Evolutionary conservation across 2,888 invertebrate genomes (phyloP), one percentile per base, ranked within the genome.

Genomic region (Plagodis pulveraria): DNA sequence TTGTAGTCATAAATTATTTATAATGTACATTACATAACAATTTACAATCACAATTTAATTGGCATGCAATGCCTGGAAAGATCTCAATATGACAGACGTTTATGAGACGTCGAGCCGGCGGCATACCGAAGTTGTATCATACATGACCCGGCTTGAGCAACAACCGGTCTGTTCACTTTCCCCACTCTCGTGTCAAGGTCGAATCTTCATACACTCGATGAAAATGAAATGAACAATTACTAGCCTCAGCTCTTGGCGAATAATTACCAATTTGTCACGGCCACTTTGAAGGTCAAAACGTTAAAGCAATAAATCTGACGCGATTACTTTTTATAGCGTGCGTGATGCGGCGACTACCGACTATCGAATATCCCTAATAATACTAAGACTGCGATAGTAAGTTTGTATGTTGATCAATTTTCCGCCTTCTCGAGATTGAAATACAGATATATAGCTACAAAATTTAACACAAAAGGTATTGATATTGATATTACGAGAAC

Each of bases 151-250:
- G n/a, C 74, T 90, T 89, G 81, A 81, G 72, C 78, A 87, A 90
- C 70, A 81, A 89, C 89, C 84, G 80, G 91, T 86, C 79, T 68
- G 86, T 86, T 86, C 87, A 91, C 91, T 92, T 92, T 92, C 91
- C 83, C 89, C 71, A 67, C 69, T 58, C 76, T 67, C 88, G 78
- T 86, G 91, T 91, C 91, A 92, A 92, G 91, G 91, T 91, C 88
- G 86, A 57, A 34, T 69, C 72, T 67, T 72, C 81, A 78, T 80
- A 59, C 47, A 50, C 81, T 65, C 76, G 58, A 59, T 61, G 60
- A 57, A 54, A 54, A 66, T 38, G 51, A 57, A 58, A 49, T 58
- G 51, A 68, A 54, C 63, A 60, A 56, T 60, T 60, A 59, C 56
- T 53, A 62, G 56, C 54, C 45, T 54, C 52, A 51, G 52, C 40